phyloP scores from a whole-genome alignment of 2,113 vertebrate genomes.

The Channa maculata region DNA sequence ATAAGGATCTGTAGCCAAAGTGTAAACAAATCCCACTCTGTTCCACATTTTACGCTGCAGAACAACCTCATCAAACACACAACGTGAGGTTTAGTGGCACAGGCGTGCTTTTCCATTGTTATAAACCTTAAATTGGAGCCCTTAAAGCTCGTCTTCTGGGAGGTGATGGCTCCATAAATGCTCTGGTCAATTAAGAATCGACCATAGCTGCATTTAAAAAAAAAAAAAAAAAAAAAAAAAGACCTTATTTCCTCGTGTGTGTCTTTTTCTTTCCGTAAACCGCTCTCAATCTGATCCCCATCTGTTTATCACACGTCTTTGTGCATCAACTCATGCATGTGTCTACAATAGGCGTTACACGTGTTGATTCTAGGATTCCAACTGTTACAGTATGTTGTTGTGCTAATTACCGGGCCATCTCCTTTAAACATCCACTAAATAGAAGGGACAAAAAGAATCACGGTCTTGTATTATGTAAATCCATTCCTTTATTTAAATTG shows the following conservation, averaged over 20 bases:
- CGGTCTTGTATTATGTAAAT: not conserved
- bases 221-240: too few species aligned
- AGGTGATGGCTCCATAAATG: not conserved
- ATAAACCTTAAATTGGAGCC: conserved; percentile 11
- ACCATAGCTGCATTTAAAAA: not conserved
- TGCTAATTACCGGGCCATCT: conserved; percentile 1
- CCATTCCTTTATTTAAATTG: conserved; percentile 35
- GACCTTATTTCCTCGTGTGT: too few species aligned
- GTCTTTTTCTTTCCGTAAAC: not conserved
- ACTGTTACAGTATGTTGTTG: conserved; percentile 20
- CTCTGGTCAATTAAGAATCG: conserved; percentile 3
- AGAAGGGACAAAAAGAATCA: not conserved
- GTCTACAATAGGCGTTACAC: conserved; percentile 8
- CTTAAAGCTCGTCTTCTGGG: not conserved
- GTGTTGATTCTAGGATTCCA: not conserved
- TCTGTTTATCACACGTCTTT: too few species aligned
- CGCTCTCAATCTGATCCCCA: not conserved
- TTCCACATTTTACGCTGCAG: conserved; percentile 20
- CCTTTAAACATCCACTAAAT: not conserved
- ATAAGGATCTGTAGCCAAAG: conserved; percentile 8
- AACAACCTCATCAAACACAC: not conserved
- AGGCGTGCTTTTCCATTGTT: not conserved
- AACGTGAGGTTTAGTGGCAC: conserved; percentile 1
- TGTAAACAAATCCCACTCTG: conserved; percentile 41
- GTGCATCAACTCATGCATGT: not conserved